These are phyloP conservation scores for Meloidogyne chitwoodi DNA, from an alignment of 1,140 invertebrate genomes.

Conservation along the genomic window DNA sequence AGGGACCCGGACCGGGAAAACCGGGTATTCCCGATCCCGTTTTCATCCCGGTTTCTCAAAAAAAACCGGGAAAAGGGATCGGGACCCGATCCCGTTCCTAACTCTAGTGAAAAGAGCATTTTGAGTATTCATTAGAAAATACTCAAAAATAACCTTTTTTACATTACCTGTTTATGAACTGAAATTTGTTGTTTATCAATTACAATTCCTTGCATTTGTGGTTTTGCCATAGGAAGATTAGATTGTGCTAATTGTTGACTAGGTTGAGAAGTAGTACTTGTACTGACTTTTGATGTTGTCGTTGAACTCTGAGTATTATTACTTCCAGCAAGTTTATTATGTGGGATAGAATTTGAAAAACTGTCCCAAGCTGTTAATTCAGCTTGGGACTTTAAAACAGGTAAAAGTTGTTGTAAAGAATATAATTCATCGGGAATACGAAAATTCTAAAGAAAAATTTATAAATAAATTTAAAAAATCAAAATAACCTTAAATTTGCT, in stretches of 20 bases:
- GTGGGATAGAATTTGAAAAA: conserved; percentile 25
- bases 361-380: conserved; percentile 43
- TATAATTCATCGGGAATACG: conserved; percentile 35
- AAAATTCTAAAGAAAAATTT: conserved; percentile 10
- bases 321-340: conserved; percentile 18
- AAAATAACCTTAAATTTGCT: conserved; percentile 37
- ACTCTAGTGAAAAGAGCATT: too few relatives aligned
- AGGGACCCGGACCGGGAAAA: too few relatives aligned
- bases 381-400: conserved; percentile 29
- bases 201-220: conserved; percentile 26
- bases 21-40: too few relatives aligned
- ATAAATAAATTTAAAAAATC: not conserved
- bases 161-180: conserved; percentile 1
- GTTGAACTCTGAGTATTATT: not conserved
- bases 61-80: too few relatives aligned
- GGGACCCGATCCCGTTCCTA: too few relatives aligned
- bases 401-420: conserved; percentile 39
- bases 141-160: not conserved
- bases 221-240: conserved; percentile 27
- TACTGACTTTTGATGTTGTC: conserved; percentile 3
- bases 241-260: conserved; percentile 2
- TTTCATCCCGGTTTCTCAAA: too few relatives aligned
- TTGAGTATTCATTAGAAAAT: not conserved
- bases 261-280: conserved; percentile 2
- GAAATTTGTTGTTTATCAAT: conserved; percentile 11